phyloP scores from a whole-genome alignment of 2,113 vertebrate genomes.

The Rousettus leschenaultii region DNA sequence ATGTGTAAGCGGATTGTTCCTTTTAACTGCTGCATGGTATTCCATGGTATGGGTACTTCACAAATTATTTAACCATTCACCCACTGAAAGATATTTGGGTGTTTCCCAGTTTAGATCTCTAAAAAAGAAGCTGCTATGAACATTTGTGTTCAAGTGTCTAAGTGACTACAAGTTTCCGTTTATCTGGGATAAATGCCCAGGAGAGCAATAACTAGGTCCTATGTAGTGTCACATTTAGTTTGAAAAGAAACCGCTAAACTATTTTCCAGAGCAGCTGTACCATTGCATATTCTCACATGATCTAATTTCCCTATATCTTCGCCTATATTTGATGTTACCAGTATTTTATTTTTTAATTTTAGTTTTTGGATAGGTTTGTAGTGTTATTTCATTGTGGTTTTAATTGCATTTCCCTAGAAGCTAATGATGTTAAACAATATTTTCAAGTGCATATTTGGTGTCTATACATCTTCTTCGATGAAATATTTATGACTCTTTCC shows the following conservation, averaged over 20 bases:
- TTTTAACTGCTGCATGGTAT: not conserved
- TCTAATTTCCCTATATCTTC: not conserved
- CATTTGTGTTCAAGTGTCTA: not conserved
- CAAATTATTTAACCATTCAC: not conserved
- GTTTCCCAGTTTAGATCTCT: not conserved
- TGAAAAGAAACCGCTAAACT: not conserved
- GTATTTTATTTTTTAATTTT: not conserved
- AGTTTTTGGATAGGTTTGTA: not conserved
- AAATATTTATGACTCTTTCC: not conserved
- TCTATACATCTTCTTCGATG: not conserved
- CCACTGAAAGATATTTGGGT: not conserved
- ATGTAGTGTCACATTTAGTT: not conserved
- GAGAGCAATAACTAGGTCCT: not conserved
- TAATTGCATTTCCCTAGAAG: not conserved
- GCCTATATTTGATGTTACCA: not conserved
- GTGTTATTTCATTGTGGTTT: not conserved
- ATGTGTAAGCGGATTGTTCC: not conserved
- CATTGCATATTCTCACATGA: not conserved
- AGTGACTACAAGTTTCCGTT: not conserved
- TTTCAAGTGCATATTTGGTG: not conserved
- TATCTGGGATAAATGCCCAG: not conserved
- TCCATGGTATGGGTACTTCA: not conserved
- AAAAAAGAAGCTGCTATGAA: not conserved
- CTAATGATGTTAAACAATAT: not conserved
- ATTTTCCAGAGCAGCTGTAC: not conserved